Evolutionary conservation across 1,140 invertebrate species (phyloP).

Genomic region (Asobara japonica): DNA sequence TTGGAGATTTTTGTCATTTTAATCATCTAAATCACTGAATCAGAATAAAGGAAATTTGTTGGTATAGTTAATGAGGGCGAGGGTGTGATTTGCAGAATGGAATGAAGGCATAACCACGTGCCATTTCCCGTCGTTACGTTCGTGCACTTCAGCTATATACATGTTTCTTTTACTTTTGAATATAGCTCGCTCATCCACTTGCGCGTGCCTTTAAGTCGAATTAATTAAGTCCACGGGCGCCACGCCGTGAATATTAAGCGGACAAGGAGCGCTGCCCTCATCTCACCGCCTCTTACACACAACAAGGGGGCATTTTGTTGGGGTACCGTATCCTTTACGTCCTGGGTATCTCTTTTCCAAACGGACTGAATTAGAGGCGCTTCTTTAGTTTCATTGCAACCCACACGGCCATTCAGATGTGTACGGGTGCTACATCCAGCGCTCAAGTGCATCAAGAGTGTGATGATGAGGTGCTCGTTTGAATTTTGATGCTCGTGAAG

Average conservation of each 20-base stretch:
- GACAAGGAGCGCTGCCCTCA: conserved; percentile 34
- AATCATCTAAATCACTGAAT: too few relatives aligned
- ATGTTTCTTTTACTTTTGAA: not conserved
- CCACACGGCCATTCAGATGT: not conserved
- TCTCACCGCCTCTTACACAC: conserved; percentile 3
- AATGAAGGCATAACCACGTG: conserved; percentile 15
- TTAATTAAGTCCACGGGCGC: conserved; percentile 44
- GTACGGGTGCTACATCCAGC: not conserved
- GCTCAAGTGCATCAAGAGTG: not conserved
- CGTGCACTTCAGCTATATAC: not conserved
- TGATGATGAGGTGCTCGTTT: conserved; percentile 41
- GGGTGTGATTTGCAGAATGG: not conserved
- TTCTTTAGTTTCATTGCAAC: conserved; percentile 6
- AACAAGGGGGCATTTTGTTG: conserved; percentile 1
- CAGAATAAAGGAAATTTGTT: not conserved
- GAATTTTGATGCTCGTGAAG: conserved; percentile 43
- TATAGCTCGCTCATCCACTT: not conserved
- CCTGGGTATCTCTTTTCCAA: not conserved
- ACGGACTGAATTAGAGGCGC: conserved; percentile 5
- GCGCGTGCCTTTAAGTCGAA: conserved; percentile 41
- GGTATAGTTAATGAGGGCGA: not conserved
- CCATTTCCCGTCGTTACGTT: conserved; percentile 32
- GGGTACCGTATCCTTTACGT: not conserved
- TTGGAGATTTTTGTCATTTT: too few relatives aligned
- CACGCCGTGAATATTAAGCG: conserved; percentile 44